Conservation (phyloP, 2,113 vertebrate species). For the Hassar affinis region DNA sequence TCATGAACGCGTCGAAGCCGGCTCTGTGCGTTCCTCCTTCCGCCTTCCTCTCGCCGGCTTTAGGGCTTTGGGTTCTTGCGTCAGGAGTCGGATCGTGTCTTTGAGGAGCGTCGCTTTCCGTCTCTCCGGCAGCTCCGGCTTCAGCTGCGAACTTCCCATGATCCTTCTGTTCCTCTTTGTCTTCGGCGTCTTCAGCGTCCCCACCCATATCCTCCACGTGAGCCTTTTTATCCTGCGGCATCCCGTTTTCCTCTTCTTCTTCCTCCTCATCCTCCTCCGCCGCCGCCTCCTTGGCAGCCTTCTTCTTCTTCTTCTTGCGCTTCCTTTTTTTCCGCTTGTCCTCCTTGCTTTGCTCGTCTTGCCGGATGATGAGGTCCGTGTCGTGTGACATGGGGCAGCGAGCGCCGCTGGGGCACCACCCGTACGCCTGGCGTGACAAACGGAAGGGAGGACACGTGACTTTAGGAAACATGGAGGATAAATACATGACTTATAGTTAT, state of each 20-base stretch:
- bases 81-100: neutral
- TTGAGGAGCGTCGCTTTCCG: neutral
- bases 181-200: slow-evolving; percentile 38
- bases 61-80: neutral
- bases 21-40: slow-evolving; percentile 83
- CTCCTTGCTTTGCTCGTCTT: slow-evolving; percentile 78
- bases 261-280: neutral
- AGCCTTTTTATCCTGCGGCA: slow-evolving; percentile 61
- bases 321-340: slow-evolving; percentile 79
- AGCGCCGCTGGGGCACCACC: slow-evolving; percentile 89
- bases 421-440: slow-evolving; percentile 79
- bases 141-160: neutral
- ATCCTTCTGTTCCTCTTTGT: slow-evolving; percentile 51
- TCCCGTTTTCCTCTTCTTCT: slow-evolving; percentile 10
- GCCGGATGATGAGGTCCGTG: slow-evolving; percentile 89
- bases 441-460: neutral
- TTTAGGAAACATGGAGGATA: neutral
- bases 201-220: slow-evolving; percentile 62
- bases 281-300: neutral
- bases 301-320: slow-evolving; percentile 73
- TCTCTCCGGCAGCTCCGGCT: neutral
- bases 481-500: too few species aligned
- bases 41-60: slow-evolving; percentile 42
- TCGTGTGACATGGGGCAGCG: slow-evolving; percentile 89
- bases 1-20: slow-evolving; percentile 98